Conservation (phyloP, 2,113 vertebrate species). For the Antidorcas marsupialis region DNA sequence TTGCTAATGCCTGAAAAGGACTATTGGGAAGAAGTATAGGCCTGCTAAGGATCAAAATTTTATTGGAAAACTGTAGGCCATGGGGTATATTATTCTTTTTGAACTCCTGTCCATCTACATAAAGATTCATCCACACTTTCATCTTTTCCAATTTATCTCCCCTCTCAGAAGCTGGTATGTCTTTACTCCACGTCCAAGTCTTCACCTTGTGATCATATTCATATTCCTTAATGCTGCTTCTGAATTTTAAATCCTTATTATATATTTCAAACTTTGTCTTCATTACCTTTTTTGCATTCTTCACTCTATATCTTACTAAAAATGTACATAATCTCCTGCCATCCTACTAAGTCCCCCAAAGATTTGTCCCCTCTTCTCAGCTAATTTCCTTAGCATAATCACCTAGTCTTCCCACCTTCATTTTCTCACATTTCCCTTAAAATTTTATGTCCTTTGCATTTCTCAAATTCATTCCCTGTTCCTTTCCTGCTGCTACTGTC, state of each 20-base stretch:
- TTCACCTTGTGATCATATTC: not conserved
- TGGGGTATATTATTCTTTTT: not conserved
- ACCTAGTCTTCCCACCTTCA: not conserved
- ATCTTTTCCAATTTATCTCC: not conserved
- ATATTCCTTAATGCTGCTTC: not conserved
- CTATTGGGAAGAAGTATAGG: not conserved
- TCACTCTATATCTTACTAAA: not conserved
- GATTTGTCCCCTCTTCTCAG: not conserved
- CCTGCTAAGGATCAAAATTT: not conserved
- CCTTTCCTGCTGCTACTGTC: not conserved
- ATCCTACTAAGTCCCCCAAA: rapidly evolving
- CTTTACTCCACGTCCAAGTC: not conserved
- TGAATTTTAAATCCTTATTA: not conserved
- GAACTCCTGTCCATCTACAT: not conserved
- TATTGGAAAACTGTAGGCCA: too few species aligned
- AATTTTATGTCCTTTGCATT: not conserved
- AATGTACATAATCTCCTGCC: not conserved
- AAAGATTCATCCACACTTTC: not conserved
- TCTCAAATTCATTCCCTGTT: not conserved
- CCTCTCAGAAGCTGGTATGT: not conserved
- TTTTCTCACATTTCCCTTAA: not conserved
- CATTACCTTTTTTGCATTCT: not conserved
- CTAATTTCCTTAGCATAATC: not conserved
- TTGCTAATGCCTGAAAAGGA: not conserved
- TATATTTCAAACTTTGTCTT: not conserved